Evolutionary conservation across 2,797 vertebrate species (phyloP).

Genomic region (Dendrocincla fuliginosa): DNA sequence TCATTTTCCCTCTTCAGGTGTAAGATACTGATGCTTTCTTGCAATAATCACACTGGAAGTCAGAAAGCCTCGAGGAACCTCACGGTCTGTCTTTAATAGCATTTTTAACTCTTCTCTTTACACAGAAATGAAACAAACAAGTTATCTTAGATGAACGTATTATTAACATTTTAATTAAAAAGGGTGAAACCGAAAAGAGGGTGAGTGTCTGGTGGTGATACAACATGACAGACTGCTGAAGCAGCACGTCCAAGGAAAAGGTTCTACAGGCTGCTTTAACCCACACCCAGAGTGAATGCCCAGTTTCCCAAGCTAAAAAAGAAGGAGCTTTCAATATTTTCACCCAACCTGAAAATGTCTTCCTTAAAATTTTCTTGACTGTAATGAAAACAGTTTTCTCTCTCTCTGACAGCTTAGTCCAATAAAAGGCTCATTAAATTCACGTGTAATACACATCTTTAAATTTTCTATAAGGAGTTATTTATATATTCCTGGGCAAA

Average conservation of each 20-base stretch:
- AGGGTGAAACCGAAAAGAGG: background rate
- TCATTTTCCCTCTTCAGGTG: background rate
- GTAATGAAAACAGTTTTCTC: background rate
- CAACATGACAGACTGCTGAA: background rate
- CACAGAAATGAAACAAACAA: background rate
- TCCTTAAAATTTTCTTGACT: background rate
- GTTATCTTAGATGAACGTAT: background rate
- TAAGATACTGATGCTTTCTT: background rate
- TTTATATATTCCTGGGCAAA: background rate
- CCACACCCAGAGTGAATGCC: background rate
- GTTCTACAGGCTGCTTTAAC: background rate
- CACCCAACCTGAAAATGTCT: background rate
- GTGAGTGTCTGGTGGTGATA: background rate
- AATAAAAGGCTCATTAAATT: background rate
- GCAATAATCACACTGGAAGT: background rate
- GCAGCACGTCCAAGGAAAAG: background rate
- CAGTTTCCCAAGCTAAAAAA: background rate
- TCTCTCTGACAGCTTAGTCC: background rate
- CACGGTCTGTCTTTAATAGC: background rate
- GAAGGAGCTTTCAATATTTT: background rate
- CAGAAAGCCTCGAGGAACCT: fast-evolving
- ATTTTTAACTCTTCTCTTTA: background rate
- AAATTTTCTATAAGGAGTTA: background rate
- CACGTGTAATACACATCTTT: background rate
- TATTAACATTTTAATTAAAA: background rate